Percentiles rank a stretch among this genome's conserved stretches.
phyloP scores from a whole-genome alignment of 1,140 invertebrate genomes.

The Melitaea cinxia region DNA sequence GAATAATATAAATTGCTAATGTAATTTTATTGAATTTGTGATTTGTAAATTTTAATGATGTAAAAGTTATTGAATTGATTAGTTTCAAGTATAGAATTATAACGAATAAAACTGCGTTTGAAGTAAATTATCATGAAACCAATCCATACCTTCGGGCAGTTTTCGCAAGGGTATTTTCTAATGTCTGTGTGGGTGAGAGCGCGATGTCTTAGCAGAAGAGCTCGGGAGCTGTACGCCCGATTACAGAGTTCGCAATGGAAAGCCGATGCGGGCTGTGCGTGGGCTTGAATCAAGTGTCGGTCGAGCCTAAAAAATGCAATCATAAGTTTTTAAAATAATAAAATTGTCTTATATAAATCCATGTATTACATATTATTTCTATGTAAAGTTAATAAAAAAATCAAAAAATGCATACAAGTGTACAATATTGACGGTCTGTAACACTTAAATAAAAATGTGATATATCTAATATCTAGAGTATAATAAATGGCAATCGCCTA shows the following conservation, averaged over 20 bases:
- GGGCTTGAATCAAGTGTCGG: conserved; percentile 88
- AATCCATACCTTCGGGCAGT: conserved; percentile 89
- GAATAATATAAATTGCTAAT: too few relatives aligned
- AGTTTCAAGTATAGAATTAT: not conserved
- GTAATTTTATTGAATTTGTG: too few relatives aligned
- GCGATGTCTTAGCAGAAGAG: conserved; percentile 91
- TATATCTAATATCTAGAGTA: too few relatives aligned
- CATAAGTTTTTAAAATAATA: not conserved
- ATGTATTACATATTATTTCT: too few relatives aligned
- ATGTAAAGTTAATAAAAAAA: too few relatives aligned
- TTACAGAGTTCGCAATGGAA: conserved; percentile 93
- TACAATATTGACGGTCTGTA: not conserved
- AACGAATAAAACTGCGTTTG: not conserved
- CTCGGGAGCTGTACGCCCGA: conserved; percentile 90
- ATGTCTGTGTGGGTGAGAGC: conserved; percentile 90
- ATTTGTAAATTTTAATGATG: too few relatives aligned
- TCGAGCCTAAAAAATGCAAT: conserved; percentile 85
- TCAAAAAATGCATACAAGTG: too few relatives aligned
- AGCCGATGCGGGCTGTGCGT: conserved; percentile 89
- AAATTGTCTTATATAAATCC: too few relatives aligned
- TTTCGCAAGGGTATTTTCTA: conserved; percentile 94
- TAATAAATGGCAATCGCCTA: too few relatives aligned
- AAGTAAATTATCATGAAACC: not conserved
- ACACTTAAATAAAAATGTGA: too few relatives aligned
- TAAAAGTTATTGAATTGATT: not conserved